Conservation (phyloP, 2,888 invertebrate genomes). For the Papilio demoleus region DNA sequence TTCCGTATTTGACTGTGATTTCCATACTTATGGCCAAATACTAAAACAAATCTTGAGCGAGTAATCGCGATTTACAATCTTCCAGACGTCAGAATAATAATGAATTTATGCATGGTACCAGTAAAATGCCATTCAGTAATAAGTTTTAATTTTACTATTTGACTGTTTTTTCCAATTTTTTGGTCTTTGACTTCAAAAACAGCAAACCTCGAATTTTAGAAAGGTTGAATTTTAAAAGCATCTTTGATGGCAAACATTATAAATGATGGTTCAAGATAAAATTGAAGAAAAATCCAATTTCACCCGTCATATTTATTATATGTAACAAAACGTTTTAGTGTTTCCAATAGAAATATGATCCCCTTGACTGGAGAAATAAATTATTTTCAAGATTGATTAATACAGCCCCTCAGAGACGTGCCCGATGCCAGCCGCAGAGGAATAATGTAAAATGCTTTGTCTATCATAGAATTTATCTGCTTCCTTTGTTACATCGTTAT, state of each 20-base stretch:
- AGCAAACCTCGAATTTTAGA: too few relatives aligned
- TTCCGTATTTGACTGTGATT: too few relatives aligned
- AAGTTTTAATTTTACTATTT: too few relatives aligned
- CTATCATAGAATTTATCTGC: background rate
- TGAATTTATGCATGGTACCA: too few relatives aligned
- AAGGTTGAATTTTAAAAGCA: background rate
- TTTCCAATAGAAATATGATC: constrained; percentile 25
- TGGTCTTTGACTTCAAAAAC: too few relatives aligned
- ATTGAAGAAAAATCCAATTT: constrained; percentile 12
- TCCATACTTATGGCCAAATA: too few relatives aligned
- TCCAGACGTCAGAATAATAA: too few relatives aligned
- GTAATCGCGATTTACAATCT: too few relatives aligned
- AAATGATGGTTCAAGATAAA: background rate
- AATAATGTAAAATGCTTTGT: constrained; percentile 4
- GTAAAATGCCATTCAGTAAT: too few relatives aligned
- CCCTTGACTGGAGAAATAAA: constrained; percentile 23
- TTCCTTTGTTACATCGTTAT: background rate
- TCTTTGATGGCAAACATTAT: background rate
- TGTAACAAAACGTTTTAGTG: constrained; percentile 9
- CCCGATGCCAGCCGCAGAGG: background rate
- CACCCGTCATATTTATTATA: background rate
- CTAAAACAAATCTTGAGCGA: too few relatives aligned
- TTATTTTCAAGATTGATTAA: constrained; percentile 34
- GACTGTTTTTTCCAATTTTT: too few relatives aligned
- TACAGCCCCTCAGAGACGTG: constrained; percentile 32